Evolutionary conservation across 2,113 vertebrate genomes (phyloP).

Genomic region (Ardeotis arabs): DNA sequence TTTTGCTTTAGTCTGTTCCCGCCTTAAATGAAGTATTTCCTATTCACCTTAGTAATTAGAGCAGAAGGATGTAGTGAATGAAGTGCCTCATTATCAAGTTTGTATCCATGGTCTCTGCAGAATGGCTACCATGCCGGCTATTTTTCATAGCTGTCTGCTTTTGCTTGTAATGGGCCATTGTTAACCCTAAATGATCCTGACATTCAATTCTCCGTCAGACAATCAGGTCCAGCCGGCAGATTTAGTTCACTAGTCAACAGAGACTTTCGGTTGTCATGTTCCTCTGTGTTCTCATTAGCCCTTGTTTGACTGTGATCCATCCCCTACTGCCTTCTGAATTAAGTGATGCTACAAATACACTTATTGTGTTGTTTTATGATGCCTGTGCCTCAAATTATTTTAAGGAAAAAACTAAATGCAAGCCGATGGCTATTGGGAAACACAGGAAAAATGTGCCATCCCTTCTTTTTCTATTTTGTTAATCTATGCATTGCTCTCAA

Average conservation of each 20-base stretch:
- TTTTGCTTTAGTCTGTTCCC: conserved; percentile 76
- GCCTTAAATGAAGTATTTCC: conserved; percentile 77
- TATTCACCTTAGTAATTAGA: conserved; percentile 87
- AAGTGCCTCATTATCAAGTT: conserved; percentile 82
- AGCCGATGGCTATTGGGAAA: conserved; percentile 5
- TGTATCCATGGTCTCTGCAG: conserved; percentile 66
- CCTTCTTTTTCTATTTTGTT: neutral
- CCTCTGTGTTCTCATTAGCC: conserved; percentile 80
- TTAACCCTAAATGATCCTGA: conserved; percentile 86
- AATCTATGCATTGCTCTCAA: neutral
- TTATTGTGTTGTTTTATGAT: conserved; percentile 62
- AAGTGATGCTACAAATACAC: conserved; percentile 81
- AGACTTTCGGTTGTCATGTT: conserved; percentile 76
- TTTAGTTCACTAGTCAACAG: conserved; percentile 78
- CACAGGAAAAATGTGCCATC: neutral
- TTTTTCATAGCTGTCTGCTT: conserved; percentile 80
- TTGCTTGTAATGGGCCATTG: conserved; percentile 78
- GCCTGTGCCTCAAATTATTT: conserved; percentile 70
- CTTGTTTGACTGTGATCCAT: conserved; percentile 75
- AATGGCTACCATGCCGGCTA: conserved; percentile 72
- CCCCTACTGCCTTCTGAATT: conserved; percentile 77
- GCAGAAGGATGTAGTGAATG: conserved; percentile 84
- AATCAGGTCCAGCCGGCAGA: conserved; percentile 80
- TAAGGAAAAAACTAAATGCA: conserved; percentile 53
- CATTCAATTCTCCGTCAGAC: conserved; percentile 81